A percentile compares a stretch with the other conserved stretches of the same genome.
Conservation (phyloP, 2,888 invertebrate genomes). For the Catocala fraxini region DNA sequence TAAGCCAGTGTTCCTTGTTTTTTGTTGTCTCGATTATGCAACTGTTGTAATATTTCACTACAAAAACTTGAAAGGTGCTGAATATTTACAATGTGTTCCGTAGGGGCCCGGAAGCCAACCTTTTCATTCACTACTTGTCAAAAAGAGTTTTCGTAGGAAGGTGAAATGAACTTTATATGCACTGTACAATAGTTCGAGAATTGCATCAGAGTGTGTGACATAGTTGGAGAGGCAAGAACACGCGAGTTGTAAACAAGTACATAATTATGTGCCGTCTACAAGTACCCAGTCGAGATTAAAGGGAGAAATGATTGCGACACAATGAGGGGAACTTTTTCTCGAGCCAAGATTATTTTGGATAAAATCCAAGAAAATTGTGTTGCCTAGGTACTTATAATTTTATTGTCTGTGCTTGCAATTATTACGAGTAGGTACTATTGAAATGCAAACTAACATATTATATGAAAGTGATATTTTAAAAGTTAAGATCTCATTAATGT, state of each 20-base stretch:
- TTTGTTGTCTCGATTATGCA: slow-evolving; percentile 4
- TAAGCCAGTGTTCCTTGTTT: slow-evolving; percentile 8
- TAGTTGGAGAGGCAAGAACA: slow-evolving; percentile 17
- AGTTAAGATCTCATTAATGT: too few relatives aligned
- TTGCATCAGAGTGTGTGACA: slow-evolving; percentile 9
- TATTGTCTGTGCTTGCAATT: too few relatives aligned
- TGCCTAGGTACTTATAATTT: not conserved
- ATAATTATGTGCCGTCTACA: slow-evolving; percentile 32
- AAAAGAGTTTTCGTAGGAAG: slow-evolving; percentile 26
- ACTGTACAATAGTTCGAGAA: slow-evolving; percentile 14
- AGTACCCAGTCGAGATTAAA: slow-evolving; percentile 17
- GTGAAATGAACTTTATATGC: slow-evolving; percentile 32
- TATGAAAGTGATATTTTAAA: too few relatives aligned
- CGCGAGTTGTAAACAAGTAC: slow-evolving; percentile 37
- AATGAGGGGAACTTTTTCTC: slow-evolving; percentile 16
- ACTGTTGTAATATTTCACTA: slow-evolving; percentile 11
- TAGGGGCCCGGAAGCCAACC: slow-evolving; percentile 15
- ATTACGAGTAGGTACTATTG: too few relatives aligned
- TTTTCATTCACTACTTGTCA: slow-evolving; percentile 33
- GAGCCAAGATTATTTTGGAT: slow-evolving; percentile 28
- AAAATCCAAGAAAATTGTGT: slow-evolving; percentile 29
- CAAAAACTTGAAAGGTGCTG: slow-evolving; percentile 16
- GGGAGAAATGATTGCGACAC: slow-evolving; percentile 21
- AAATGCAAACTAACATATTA: too few relatives aligned
- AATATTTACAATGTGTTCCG: slow-evolving; percentile 24